Base-by-base conservation (phyloP, 2,888 invertebrate genomes). In the Noctua comes region DNA sequence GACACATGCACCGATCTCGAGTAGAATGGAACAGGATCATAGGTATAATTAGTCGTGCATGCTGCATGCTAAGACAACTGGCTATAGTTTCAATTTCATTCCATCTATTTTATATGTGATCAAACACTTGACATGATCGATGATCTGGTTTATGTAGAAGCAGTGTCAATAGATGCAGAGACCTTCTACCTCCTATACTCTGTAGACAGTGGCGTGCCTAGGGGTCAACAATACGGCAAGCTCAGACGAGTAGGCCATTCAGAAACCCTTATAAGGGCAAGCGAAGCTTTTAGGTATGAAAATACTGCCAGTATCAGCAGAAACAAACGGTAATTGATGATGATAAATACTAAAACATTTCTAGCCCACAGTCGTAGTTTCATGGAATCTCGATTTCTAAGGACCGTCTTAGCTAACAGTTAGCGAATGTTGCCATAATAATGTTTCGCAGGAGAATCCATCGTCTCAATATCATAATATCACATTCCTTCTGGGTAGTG, bases 371-470 rank as follows among this genome's bases (percentile, higher is more conserved):
- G n/a, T n/a, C 21, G 8, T 36, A 27, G 21, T 48, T 84, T 79
- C 80, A 31, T 27, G 21, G 84, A 69, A 79, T 57, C 27, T 69
- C 18, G 7, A 69, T 65, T 31, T 66, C 43, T 43, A 57, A 78
- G 54, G 31, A 80, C 18, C 10, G 16, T 24, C 16, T 51, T n/a
- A 84, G 54, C 80, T 64, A 77, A 31, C 27, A 31, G 36, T 36
- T 40, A 43, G 13, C 16, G 43, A 48, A 79, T 80, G 80, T 71
- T 85, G 70, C 64, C 80, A 71, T 66, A 85, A 66, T 80, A 80
- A 65, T 13, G 65, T 36, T 59, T 18, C 31, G 27, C 27, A 51
- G 31, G 69, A 31, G 68, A 54, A 54, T 36, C 51, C 43, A 69
- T 36, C n/a, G 40, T 48, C 46, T 31, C 51, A 79, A 79, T 69